Evolutionary conservation across 2,113 vertebrate genomes (phyloP), one percentile per base, ranked within the genome.

Genomic region (Rhinolophus ferrumequinum): DNA sequence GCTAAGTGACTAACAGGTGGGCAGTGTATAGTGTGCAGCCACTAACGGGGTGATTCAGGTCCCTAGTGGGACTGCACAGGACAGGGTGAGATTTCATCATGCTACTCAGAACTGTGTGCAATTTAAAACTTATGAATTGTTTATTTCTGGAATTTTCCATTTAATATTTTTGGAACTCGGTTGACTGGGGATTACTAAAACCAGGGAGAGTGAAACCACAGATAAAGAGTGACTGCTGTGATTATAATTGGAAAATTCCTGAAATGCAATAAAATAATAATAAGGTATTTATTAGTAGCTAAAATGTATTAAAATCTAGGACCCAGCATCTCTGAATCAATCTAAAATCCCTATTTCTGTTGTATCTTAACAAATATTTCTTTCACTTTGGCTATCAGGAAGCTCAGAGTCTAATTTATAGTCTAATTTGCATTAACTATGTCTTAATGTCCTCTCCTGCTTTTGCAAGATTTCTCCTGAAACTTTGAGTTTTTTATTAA

Each of bases 271-370:
- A 47, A 90, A 77, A 64, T 41, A 88, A 41, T 70, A 83, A 41
- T 54, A 69, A 94, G 76, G 69, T 67, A 38, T 79, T 67, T 94
- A 28, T 47, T 87, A 67, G 11, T 87, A 90, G 33, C 6, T 50
- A 47, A 96, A 75, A 90, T 76, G 38, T 75, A 44, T 89, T 87
- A 86, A 92, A 88, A 90, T 72, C 50, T 10, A 97, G 58, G 18
- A 91, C 38, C 47, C 24, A 73, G 24, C 1, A 38, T 58, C 13
- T 91, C 35, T 86, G 50, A 54, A 89, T 38, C 33, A 52, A 88
- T 38, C 44, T 58, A 64, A 1, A 84, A 33, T 70, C 8, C 13
- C 22, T 84, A 21, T 84, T 76, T 64, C 75, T 60, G 33, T 26
- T 15, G 5, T 28, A 50, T 41, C 4, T 28, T 76, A 41, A 26